phyloP scores from a whole-genome alignment of 92 coral and sea anemone species.

The Epizoanthus illoricatus region DNA sequence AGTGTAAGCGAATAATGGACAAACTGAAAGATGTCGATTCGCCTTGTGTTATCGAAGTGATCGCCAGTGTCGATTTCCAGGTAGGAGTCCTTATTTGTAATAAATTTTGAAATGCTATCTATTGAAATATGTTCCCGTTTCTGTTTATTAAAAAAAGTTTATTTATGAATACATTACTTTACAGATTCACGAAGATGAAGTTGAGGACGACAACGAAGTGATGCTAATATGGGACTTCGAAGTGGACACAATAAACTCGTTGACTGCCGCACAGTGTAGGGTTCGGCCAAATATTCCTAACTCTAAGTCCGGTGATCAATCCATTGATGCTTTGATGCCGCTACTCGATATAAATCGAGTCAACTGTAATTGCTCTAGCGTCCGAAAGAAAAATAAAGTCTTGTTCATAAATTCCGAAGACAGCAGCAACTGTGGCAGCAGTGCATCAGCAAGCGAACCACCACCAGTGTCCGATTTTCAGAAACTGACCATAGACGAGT shows the following conservation, averaged over 20 bases:
- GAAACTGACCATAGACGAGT: background rate
- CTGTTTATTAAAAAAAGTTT: conserved; percentile 10
- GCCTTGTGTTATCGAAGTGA: conserved; percentile 27
- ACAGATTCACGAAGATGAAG: conserved; percentile 27
- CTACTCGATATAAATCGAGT: conserved; percentile 34
- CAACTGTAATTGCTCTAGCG: conserved; percentile 20
- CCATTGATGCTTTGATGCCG: conserved; percentile 17
- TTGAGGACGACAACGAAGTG: conserved; percentile 23
- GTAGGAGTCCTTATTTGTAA: conserved; percentile 8
- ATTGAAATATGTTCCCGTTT: background rate
- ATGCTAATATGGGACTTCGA: conserved; percentile 30
- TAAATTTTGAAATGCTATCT: background rate
- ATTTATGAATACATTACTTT: background rate
- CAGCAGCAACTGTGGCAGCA: conserved; percentile 3
- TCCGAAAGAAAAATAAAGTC: background rate
- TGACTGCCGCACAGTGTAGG: conserved; percentile 12
- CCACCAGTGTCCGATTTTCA: conserved; percentile 13
- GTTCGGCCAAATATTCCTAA: conserved; percentile 9
- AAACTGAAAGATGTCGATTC: conserved; percentile 32
- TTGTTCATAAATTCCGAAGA: background rate
- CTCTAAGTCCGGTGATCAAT: too few species aligned
- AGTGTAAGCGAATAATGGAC: conserved; percentile 26
- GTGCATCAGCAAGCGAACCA: conserved; percentile 9
- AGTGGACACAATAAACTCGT: conserved; percentile 3
- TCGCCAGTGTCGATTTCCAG: conserved; percentile 36